phyloP scores from a whole-genome alignment of 2,888 invertebrate species.

The Miltochrista miniata region DNA sequence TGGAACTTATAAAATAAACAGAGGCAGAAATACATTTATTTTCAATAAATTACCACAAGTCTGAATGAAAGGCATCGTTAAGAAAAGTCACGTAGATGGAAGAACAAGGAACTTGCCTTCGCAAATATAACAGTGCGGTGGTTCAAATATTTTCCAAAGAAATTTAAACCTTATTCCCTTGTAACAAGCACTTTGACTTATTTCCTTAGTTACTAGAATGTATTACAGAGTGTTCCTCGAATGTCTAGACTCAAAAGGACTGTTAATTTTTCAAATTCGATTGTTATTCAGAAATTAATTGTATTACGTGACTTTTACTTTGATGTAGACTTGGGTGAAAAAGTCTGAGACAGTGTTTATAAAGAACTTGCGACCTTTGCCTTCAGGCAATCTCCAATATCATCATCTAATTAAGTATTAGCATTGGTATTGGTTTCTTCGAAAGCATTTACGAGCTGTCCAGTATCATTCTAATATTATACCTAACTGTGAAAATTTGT shows the following conservation, averaged over 20 bases:
- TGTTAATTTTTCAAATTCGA: conserved; percentile 20
- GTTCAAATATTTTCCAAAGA: conserved; percentile 5
- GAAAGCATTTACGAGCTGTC: no score
- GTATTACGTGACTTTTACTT: conserved; percentile 3
- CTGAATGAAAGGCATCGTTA: conserved; percentile 49
- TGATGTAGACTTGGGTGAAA: neutral
- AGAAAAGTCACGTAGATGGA: conserved; percentile 53
- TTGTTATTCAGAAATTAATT: conserved; percentile 22
- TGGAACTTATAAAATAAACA: conserved; percentile 15
- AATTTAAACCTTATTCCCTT: conserved; percentile 24
- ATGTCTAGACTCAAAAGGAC: conserved; percentile 48
- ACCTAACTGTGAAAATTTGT: no score
- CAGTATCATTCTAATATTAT: no score
- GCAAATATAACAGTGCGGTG: conserved; percentile 25
- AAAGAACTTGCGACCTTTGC: neutral
- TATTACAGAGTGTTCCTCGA: conserved; percentile 26
- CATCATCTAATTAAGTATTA: no score
- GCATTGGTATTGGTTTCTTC: no score
- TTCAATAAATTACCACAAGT: conserved; percentile 19
- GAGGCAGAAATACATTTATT: conserved; percentile 14
- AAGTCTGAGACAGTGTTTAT: neutral
- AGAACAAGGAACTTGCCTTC: conserved; percentile 48
- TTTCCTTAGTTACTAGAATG: neutral
- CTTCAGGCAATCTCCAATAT: neutral
- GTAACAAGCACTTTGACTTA: conserved; percentile 4